These are phyloP conservation scores for Nyctereutes procyonoides DNA, from an alignment of 2,113 vertebrate species.

Conservation along the genomic window DNA sequence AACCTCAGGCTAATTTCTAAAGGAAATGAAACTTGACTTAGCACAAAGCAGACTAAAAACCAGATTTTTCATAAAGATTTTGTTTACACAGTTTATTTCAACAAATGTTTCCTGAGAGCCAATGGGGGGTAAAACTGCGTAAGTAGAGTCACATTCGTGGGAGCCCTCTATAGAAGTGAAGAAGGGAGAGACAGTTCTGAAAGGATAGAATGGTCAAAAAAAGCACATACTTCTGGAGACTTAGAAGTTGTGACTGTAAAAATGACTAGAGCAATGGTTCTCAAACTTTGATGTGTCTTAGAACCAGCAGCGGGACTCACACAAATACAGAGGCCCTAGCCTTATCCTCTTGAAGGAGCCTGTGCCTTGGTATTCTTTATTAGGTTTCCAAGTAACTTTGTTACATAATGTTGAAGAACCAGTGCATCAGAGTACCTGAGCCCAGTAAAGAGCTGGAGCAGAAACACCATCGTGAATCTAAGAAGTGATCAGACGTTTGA, in stretches of 20 bases:
- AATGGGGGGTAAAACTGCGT: too few species aligned
- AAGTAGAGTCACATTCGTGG: background rate
- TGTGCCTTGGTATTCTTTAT: background rate
- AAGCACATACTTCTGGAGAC: background rate
- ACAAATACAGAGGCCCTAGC: background rate
- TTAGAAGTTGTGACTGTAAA: background rate
- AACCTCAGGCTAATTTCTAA: background rate
- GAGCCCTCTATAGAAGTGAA: background rate
- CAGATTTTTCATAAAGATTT: background rate
- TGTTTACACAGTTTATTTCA: slow-evolving; percentile 1
- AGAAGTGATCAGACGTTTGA: background rate
- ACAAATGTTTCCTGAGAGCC: background rate
- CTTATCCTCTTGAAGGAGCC: background rate
- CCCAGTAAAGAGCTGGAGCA: background rate
- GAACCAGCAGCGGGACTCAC: fast-evolving
- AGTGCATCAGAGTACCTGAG: fast-evolving
- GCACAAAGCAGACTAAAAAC: background rate
- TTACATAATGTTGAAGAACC: background rate
- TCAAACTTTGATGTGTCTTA: background rate
- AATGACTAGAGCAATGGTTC: background rate
- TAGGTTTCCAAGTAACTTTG: background rate
- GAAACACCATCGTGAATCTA: background rate
- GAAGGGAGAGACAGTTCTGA: background rate
- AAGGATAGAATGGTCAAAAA: background rate
- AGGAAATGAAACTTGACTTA: slow-evolving; percentile 10